phyloP scores from a whole-genome alignment of 1,140 invertebrate genomes.

The Caerostris darwini region DNA sequence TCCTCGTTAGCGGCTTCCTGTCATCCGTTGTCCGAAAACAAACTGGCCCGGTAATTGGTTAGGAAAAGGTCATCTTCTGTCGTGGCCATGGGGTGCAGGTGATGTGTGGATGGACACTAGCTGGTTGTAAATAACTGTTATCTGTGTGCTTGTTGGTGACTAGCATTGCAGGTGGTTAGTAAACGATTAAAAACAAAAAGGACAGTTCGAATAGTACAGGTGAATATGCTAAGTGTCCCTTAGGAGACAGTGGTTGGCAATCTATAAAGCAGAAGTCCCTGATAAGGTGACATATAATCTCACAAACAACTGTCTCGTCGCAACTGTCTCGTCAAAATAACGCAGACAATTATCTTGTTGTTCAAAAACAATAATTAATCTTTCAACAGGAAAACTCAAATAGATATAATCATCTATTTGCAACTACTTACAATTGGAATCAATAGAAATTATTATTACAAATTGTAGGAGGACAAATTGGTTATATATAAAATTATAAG shows the following conservation, averaged over 20 bases:
- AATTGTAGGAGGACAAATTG: too few species aligned
- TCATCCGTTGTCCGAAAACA: conserved; percentile 1
- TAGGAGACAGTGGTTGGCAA: neutral
- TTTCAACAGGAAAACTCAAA: too few species aligned
- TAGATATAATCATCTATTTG: too few species aligned
- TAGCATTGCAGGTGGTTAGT: neutral
- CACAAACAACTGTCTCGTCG: too few species aligned
- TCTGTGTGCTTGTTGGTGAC: neutral
- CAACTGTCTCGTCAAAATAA: too few species aligned
- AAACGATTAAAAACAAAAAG: neutral
- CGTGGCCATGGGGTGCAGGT: conserved; percentile 30
- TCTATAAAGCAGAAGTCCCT: too few species aligned
- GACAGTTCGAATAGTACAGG: neutral
- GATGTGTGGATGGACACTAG: conserved; percentile 12
- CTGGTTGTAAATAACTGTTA: conserved; percentile 16
- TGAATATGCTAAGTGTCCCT: neutral
- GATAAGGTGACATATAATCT: too few species aligned
- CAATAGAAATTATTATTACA: too few species aligned
- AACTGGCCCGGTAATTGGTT: conserved; percentile 17
- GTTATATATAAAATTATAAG: too few species aligned
- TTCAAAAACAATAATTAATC: too few species aligned
- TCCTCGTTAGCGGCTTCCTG: conserved; percentile 64
- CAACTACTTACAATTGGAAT: too few species aligned
- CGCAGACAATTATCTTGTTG: too few species aligned
- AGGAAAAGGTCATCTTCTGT: conserved; percentile 29